Base-by-base conservation (phyloP, 2,888 invertebrate genomes). In the Chaitophorus viminalis region DNA sequence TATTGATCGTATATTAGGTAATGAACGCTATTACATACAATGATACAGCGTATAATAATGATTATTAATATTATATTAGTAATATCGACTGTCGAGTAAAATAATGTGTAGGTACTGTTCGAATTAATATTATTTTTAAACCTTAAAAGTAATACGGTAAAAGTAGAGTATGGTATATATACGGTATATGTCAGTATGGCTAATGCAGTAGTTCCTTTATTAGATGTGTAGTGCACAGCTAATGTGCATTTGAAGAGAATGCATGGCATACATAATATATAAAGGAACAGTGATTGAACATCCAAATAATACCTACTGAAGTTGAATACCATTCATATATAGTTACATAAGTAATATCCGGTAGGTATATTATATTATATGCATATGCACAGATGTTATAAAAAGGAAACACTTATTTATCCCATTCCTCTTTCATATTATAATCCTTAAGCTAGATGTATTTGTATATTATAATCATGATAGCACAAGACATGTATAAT, bases 291-390 rank as follows among this genome's bases (percentile, higher is more conserved):
- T 29, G 68, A 68, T n/a, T 68, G 68, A 29, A 68, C 25, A n/a
- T 11, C 68, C 68, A 29, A 68, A 68, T 68, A 68, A 68, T 68
- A 68, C 68, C 68, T 68, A 68, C 52, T 18, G 52, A 78, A 33
- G 33, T 33, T 33, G 21, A 60, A 78, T 60, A 54, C 18, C 52
- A 11, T 78, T 21, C 60, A 11, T n/a, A n/a, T n/a, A n/a, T 33
- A n/a, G 72, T 82, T 52, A n/a, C n/a, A n/a, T n/a, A 25, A 72
- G 31, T 82, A 52, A 72, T 31, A 77, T 77, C 77, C 77, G 77
- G 77, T 18, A 39, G 11, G 70, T 70, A 31, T n/a, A 14, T 1
- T 68, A 68, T 68, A 18, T 1, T 54, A 18, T 72, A 36, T 21
- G 25, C 21, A 39, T 75, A 75, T 60, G 60, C 25, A 60, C 6